Percentiles rank a stretch among this genome's conserved stretches.
These are phyloP conservation scores for Atopsyche davidsoni DNA, from an alignment of 1,140 invertebrate species.

Conservation along the genomic window DNA sequence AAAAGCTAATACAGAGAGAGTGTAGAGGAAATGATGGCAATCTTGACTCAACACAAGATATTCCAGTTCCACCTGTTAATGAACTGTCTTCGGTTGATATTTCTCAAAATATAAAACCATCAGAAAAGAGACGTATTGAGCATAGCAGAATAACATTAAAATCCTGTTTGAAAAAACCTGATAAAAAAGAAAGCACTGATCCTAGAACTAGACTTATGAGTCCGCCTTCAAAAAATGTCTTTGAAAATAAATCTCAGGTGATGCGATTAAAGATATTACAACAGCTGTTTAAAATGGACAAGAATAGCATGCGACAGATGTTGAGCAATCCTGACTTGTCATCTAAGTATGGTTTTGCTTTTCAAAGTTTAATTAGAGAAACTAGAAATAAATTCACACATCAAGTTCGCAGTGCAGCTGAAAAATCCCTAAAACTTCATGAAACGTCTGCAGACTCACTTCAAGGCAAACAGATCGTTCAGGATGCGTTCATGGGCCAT, in stretches of 20 bases:
- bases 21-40: constrained; percentile 19
- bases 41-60: constrained; percentile 3
- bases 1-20: constrained; percentile 23
- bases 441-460: constrained; percentile 18
- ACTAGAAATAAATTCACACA: constrained; percentile 15
- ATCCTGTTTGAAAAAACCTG: constrained; percentile 8
- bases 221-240: constrained; percentile 1
- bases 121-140: constrained; percentile 25
- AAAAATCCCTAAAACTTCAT: constrained; percentile 24
- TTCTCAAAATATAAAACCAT: constrained; percentile 7
- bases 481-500: constrained; percentile 27
- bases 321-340: constrained; percentile 18
- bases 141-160: constrained; percentile 22
- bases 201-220: neutral
- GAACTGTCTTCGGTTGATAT: constrained; percentile 1
- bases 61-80: neutral
- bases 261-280: constrained; percentile 25
- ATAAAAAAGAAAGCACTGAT: constrained; percentile 17
- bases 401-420: constrained; percentile 20
- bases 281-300: constrained; percentile 27
- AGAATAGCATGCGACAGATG: constrained; percentile 19
- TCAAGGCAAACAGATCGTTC: constrained; percentile 24
- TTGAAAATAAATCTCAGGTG: constrained; percentile 21
- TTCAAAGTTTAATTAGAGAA: constrained; percentile 26
- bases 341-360: constrained; percentile 21